Evolutionary conservation across 2,797 vertebrate genomes (phyloP), one percentile per base, ranked within the genome.

Genomic region (Balearica regulorum): DNA sequence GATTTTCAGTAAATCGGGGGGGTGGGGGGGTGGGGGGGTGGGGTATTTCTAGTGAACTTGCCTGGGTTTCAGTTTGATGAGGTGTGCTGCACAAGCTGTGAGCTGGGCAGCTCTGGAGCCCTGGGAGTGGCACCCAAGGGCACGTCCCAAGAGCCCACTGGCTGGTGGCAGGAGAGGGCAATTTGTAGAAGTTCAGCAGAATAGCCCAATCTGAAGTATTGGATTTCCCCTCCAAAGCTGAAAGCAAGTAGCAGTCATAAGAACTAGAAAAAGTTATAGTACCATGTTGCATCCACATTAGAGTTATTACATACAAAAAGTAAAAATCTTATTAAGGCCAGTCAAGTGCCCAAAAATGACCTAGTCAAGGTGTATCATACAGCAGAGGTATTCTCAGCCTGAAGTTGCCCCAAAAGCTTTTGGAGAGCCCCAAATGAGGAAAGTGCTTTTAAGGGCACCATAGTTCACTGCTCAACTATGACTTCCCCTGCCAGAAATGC

Each of bases 61-160:
- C 1, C 13, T 78, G 9, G 13, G 11, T 92, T 92, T 68, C 71
- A 78, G 44, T 72, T 77, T 85, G 13, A 39, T 0, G 2, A 48
- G 12, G 24, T 15, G 16, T 51, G 13, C n/a, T 54, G 33, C 1
- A 1, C 18, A 28, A 9, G 17, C 29, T 0, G 0, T 3, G 13
- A 54, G 5, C 22, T 62, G 41, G n/a, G 20, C 8, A 94, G 7
- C 6, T 71, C 28, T 91, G 66, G 65, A 91, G 39, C 28, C 48
- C 29, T 2, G 2, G 39, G 58, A 72, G 68, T 9, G 21, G 16
- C 18, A 83, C 10, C 5, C 33, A 57, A 71, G 15, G 11, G 16
- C 21, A 57, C 16, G 9, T 57, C 26, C 33, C 35, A 72, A n/a
- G 5, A 13, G 13, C 14, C 16, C 2, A 0, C 26, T 43, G 31